Base-by-base conservation (phyloP, 2,888 invertebrate species). In the Scrobipalpa costella region DNA sequence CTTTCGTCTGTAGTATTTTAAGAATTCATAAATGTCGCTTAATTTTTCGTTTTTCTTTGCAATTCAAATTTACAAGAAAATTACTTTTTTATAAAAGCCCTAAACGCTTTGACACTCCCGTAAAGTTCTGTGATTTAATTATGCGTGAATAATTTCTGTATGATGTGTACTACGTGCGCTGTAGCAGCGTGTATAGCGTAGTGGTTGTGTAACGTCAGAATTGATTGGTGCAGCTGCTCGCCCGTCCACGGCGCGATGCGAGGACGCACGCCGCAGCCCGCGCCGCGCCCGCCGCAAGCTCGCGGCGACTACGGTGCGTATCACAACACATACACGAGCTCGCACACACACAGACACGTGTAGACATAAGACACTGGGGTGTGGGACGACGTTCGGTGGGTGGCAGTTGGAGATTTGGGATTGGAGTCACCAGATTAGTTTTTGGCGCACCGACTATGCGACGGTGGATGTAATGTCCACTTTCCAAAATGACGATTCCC, bases 241-340 rank as follows among this genome's bases (percentile, higher is more conserved):
- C 95, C 95, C 73, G 94, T 95, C 83, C 94, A 95, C 90, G 94
- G 94, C 68, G 94, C 95, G 93, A 92, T 95, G 91, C 94, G 94
- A 78, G 93, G 95, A 58, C 90, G 92, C 85, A 88, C 90, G 80
- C 88, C 90, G 79, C 90, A 88, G 83, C 89, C 90, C 76, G 83
- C 84, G 83, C 83, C 84, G 76, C 87, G 90, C 68, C 86, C 90
- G 73, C 90, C 90, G 69, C 92, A 96, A 94, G 95, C 96, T 71
- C 94, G 96, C 78, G 96, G 96, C 74, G 97, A 97, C 88, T 97
- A 97, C 92, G 97, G 97, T 97, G 94, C 95, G 97, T 95, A 77
- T 7, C 15, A 34, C 27, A 27, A 33, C 68, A 55, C 70, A 62
- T 66, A 47, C 70, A 64, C 60, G 57, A 62, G 27, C 21, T 59